Evolutionary conservation across 2,797 vertebrate genomes (phyloP).

Genomic region (Zalophus californianus): DNA sequence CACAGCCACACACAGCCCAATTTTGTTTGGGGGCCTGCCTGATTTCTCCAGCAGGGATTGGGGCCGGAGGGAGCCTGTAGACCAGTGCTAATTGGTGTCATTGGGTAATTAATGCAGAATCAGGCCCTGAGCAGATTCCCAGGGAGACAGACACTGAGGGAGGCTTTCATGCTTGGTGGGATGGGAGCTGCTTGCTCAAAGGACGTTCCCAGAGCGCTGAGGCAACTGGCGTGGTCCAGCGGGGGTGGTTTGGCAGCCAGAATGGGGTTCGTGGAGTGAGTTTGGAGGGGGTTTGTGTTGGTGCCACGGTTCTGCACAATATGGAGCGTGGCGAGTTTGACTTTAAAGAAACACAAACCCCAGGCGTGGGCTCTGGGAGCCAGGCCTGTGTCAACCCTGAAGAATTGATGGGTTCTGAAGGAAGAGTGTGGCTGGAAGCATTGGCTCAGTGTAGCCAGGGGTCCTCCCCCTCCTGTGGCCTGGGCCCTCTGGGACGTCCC

Average conservation of each 20-base stretch:
- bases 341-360: constrained; percentile 67
- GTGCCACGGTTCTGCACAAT: constrained; percentile 70
- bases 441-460: background rate
- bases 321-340: constrained; percentile 66
- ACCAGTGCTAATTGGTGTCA: constrained; percentile 78
- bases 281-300: constrained; percentile 65
- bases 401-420: background rate
- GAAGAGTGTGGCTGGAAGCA: background rate
- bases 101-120: constrained; percentile 80
- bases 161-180: constrained; percentile 69
- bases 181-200: constrained; percentile 68
- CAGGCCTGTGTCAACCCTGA: constrained; percentile 5
- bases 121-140: constrained; percentile 70
- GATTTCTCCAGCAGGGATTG: constrained; percentile 41
- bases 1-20: background rate
- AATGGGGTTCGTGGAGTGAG: constrained; percentile 65
- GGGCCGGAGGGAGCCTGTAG: constrained; percentile 61
- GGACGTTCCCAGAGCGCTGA: background rate
- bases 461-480: background rate
- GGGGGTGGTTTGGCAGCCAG: constrained; percentile 62
- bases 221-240: constrained; percentile 43
- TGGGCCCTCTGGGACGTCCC: background rate
- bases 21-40: constrained; percentile 67
- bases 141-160: constrained; percentile 72
- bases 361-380: constrained; percentile 36